Evolutionary conservation across 53 echinoderm and acorn worm species (phyloP).

Genomic region (Glandiceps talaboti): DNA sequence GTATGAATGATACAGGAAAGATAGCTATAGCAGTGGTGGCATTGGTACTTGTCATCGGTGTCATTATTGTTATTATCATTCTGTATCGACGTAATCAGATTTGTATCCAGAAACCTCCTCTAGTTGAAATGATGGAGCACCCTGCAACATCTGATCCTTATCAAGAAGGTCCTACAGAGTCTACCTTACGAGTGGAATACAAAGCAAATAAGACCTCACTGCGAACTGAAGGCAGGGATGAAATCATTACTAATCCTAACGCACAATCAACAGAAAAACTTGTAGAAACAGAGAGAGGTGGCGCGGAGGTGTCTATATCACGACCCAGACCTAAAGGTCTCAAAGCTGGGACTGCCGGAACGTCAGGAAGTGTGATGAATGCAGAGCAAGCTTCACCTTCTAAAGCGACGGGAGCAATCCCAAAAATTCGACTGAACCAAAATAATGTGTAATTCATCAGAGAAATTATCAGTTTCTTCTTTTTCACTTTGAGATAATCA

Average conservation of each 20-base stretch:
- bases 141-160: conserved; percentile 3
- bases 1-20: background rate
- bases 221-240: background rate
- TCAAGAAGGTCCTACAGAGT: conserved; percentile 4
- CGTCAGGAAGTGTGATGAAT: background rate
- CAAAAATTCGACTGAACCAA: too few species aligned
- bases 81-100: background rate
- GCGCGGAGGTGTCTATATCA: background rate
- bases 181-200: background rate
- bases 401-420: background rate
- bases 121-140: background rate
- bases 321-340: background rate
- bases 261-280: background rate
- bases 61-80: background rate
- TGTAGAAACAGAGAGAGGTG: too few species aligned
- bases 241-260: background rate
- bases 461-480: too few species aligned
- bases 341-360: background rate
- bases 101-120: background rate
- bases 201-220: background rate
- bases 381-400: background rate
- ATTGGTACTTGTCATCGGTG: background rate
- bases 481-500: too few species aligned
- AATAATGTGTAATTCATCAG: too few species aligned
- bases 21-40: background rate